These are phyloP conservation scores for Drosophila stalkeri DNA, from an alignment of 2,888 invertebrate species.

Conservation along the genomic window DNA sequence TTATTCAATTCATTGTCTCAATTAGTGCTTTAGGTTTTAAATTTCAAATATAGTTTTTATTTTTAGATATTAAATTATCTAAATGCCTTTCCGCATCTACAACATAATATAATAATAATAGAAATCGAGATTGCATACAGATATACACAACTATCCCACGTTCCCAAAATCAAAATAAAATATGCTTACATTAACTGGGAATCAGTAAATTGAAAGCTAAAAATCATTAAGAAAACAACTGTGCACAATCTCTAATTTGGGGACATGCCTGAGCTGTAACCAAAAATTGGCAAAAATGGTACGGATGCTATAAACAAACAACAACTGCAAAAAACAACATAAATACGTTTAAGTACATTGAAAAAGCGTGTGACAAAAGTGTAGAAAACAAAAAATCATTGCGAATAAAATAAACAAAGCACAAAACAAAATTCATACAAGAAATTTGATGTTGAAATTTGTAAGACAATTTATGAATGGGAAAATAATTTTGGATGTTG, in stretches of 20 bases:
- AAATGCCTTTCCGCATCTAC: no score
- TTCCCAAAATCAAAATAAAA: slow-evolving; percentile 59
- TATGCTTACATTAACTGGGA: slow-evolving; percentile 27
- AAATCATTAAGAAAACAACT: slow-evolving; percentile 74
- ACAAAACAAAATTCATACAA: slow-evolving; percentile 25
- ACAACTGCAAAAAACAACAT: slow-evolving; percentile 19
- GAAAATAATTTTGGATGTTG: not conserved
- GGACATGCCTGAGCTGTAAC: slow-evolving; percentile 32
- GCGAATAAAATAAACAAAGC: slow-evolving; percentile 29
- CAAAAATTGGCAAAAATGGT: slow-evolving; percentile 28
- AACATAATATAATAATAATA: not conserved
- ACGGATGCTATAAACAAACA: slow-evolving; percentile 43
- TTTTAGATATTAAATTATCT: not conserved
- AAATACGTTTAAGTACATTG: slow-evolving; percentile 20
- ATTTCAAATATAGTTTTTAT: not conserved
- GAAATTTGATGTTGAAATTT: slow-evolving; percentile 38
- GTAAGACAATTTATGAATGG: slow-evolving; percentile 20
- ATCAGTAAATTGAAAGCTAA: slow-evolving; percentile 58
- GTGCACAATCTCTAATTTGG: slow-evolving; percentile 33
- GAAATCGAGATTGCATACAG: not conserved
- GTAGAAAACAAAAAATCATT: slow-evolving; percentile 27
- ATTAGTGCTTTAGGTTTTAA: no score
- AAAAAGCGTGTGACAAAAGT: slow-evolving; percentile 48
- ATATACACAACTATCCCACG: slow-evolving; percentile 60
- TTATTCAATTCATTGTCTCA: no score